Evolutionary conservation across 2,797 vertebrate species (phyloP).

Genomic region (Karalla daura): DNA sequence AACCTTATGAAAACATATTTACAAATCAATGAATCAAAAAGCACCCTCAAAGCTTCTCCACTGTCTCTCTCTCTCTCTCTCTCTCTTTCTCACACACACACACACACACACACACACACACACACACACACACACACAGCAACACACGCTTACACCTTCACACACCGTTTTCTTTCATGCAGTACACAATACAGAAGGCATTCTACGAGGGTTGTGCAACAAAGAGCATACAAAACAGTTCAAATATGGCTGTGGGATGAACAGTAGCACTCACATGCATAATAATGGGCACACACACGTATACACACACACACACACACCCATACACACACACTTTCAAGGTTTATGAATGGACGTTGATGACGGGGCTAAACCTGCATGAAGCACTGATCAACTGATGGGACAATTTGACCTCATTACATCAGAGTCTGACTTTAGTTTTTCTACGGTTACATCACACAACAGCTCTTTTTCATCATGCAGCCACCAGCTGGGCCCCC

Average conservation of each 20-base stretch:
- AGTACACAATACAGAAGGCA: slow-evolving; percentile 79
- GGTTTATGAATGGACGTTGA: slow-evolving; percentile 31
- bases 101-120: slow-evolving; percentile 11
- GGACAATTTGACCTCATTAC: slow-evolving; percentile 24
- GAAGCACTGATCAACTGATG: slow-evolving; percentile 26
- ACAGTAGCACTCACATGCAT: slow-evolving; percentile 70
- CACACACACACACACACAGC: slow-evolving; percentile 33
- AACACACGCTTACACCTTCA: slow-evolving; percentile 40
- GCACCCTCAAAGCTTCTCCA: slow-evolving; percentile 65
- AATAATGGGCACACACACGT: slow-evolving; percentile 45
- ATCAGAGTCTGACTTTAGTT: slow-evolving; percentile 17
- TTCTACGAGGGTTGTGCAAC: slow-evolving; percentile 85
- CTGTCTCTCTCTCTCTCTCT: slow-evolving; percentile 22
- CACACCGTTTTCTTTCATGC: slow-evolving; percentile 62
- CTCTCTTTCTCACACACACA: background rate
- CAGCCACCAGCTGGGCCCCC: slow-evolving; percentile 51
- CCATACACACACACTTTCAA: slow-evolving; percentile 28
- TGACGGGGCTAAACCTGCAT: slow-evolving; percentile 19
- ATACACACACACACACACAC: slow-evolving; percentile 29
- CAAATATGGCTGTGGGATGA: slow-evolving; percentile 79
- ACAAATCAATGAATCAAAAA: slow-evolving; percentile 84
- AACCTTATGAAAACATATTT: slow-evolving; percentile 87
- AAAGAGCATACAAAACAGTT: slow-evolving; percentile 80
- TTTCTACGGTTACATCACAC: slow-evolving; percentile 40
- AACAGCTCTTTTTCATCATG: slow-evolving; percentile 29